Conservation (phyloP, 2,113 vertebrate genomes). For the Capreolus pygargus region DNA sequence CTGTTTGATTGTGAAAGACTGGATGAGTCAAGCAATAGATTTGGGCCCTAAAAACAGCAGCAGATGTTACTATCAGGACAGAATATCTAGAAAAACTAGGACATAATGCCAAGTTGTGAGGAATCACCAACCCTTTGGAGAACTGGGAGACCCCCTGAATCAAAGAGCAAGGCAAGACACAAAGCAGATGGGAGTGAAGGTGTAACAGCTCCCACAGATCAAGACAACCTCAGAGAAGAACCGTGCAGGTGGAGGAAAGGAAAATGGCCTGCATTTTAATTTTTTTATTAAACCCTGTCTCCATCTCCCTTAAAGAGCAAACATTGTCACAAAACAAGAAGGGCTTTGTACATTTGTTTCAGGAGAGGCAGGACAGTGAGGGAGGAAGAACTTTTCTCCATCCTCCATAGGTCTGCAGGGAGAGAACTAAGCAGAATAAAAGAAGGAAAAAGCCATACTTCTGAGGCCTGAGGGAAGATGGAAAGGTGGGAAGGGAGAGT, state of each 20-base stretch:
- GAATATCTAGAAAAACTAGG: neutral
- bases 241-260: neutral
- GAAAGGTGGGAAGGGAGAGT: neutral
- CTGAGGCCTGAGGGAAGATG: neutral
- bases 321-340: neutral
- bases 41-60: neutral
- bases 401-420: neutral
- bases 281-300: neutral
- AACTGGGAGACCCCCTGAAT: neutral
- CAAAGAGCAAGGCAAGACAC: neutral
- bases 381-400: neutral
- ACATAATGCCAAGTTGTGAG: neutral
- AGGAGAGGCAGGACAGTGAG: neutral
- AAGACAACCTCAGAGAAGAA: neutral
- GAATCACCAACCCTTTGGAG: neutral
- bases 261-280: neutral
- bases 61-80: neutral
- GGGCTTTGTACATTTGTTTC: neutral
- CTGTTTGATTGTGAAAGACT: neutral
- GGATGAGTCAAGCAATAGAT: neutral
- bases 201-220: neutral
- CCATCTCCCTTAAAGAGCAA: neutral
- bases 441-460: neutral
- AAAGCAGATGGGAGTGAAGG: neutral
- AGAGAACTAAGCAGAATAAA: neutral